These are phyloP conservation scores for Malthinus seriepunctatus DNA, from an alignment of 2,888 invertebrate species.

Conservation along the genomic window DNA sequence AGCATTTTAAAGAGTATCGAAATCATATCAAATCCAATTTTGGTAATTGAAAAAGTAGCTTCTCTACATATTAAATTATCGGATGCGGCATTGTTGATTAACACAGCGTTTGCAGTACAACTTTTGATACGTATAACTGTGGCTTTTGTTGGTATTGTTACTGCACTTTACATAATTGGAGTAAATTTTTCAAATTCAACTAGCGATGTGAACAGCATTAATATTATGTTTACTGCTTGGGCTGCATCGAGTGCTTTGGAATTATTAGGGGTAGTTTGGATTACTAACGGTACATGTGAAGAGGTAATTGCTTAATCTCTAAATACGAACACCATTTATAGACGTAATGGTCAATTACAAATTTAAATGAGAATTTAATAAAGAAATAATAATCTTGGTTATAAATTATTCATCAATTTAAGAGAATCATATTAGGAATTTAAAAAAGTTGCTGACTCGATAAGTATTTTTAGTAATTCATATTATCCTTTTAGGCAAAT, in stretches of 20 bases:
- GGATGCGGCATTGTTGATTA: conserved; percentile 40
- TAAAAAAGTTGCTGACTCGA: conserved; percentile 26
- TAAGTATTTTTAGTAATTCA: conserved; percentile 26
- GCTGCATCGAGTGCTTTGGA: conserved; percentile 41
- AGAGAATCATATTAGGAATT: conserved; percentile 21
- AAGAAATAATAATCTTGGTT: conserved; percentile 8
- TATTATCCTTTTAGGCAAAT: conserved; percentile 41
- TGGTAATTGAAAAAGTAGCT: conserved; percentile 40
- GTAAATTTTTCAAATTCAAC: conserved; percentile 35
- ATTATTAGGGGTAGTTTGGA: conserved; percentile 40
- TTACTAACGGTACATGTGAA: conserved; percentile 41
- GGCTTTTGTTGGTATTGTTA: conserved; percentile 42
- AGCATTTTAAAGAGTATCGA: conserved; percentile 22
- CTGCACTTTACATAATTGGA: conserved; percentile 40
- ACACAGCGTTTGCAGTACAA: conserved; percentile 42
- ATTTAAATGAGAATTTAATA: too few relatives aligned
- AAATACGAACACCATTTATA: too few relatives aligned
- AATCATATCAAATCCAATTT: conserved; percentile 34
- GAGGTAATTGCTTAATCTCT: conserved; percentile 35
- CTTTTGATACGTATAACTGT: conserved; percentile 41
- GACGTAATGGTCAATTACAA: too few relatives aligned
- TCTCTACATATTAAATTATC: conserved; percentile 42
- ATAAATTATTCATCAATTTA: conserved; percentile 9
- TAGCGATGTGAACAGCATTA: conserved; percentile 22
- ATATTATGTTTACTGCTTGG: conserved; percentile 40